Percentiles rank a stretch among this genome's conserved stretches.
phyloP scores from a whole-genome alignment of 2,113 vertebrate species.

The Bubo scandiacus region DNA sequence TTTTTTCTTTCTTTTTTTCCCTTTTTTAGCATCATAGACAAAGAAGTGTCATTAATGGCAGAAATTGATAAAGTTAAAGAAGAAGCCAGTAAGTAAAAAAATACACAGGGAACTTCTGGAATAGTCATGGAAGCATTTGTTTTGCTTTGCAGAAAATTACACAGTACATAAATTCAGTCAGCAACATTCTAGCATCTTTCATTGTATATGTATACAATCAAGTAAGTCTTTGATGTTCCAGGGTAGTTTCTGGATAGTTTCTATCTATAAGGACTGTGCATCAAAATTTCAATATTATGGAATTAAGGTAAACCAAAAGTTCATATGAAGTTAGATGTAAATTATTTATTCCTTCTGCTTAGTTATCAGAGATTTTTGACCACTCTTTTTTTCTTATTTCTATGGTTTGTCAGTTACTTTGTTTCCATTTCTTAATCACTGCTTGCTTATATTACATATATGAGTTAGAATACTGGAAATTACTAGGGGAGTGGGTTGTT shows the following conservation, averaged over 20 bases:
- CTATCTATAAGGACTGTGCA: neutral
- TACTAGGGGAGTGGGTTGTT: neutral
- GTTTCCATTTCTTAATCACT: neutral
- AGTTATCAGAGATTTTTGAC: neutral
- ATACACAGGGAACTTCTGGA: neutral
- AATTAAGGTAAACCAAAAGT: neutral
- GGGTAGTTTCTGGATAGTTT: neutral
- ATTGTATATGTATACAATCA: neutral
- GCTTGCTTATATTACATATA: neutral
- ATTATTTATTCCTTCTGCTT: neutral
- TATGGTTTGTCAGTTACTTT: neutral
- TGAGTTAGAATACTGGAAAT: neutral
- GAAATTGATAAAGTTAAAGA: conserved; percentile 85
- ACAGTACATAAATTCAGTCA: neutral
- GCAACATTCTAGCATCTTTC: neutral
- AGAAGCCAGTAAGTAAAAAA: conserved; percentile 82
- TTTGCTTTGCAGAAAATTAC: neutral
- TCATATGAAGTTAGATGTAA: neutral
- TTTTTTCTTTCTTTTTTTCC: neutral
- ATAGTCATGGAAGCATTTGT: neutral
- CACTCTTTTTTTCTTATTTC: neutral
- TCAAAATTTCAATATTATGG: neutral
- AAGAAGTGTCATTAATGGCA: conserved; percentile 81
- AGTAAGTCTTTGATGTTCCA: neutral
- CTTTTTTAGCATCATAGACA: conserved; percentile 79